Percentiles rank a stretch among this genome's conserved stretches.
These are phyloP conservation scores for Strix aluco DNA, from an alignment of 2,113 vertebrate species.

Conservation along the genomic window DNA sequence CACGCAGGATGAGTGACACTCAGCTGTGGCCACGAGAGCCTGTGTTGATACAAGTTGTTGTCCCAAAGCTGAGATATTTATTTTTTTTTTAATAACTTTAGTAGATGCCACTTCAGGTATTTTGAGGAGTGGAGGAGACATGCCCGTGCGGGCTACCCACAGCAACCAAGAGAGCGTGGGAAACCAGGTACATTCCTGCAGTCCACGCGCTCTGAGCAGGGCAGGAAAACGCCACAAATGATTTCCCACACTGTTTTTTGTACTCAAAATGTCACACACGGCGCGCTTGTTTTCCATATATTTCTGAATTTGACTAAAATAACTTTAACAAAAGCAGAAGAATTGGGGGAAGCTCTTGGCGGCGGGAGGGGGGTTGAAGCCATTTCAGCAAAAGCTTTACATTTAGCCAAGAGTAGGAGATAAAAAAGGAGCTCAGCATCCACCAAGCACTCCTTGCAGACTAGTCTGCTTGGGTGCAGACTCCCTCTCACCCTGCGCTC, in stretches of 20 bases:
- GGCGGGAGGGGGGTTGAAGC: too few species aligned
- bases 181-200: constrained; percentile 32
- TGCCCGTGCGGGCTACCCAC: constrained; percentile 47
- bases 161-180: constrained; percentile 30
- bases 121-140: constrained; percentile 43
- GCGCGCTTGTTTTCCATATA: rapidly evolving
- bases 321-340: background rate
- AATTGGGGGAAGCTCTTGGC: background rate
- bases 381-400: background rate
- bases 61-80: background rate
- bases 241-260: background rate
- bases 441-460: background rate
- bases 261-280: rapidly evolving
- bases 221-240: background rate
- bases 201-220: background rate
- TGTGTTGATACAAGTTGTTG: background rate
- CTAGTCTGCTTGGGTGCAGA: background rate
- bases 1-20: background rate
- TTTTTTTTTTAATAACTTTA: background rate
- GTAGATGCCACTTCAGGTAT: constrained; percentile 46
- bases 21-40: background rate
- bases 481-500: background rate
- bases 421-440: background rate
- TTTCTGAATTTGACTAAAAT: background rate
- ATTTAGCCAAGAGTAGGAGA: background rate